A percentile compares a stretch with the other conserved stretches of the same genome.
Conservation (phyloP, 2,113 vertebrate species). For the Hemichromis elongatus region DNA sequence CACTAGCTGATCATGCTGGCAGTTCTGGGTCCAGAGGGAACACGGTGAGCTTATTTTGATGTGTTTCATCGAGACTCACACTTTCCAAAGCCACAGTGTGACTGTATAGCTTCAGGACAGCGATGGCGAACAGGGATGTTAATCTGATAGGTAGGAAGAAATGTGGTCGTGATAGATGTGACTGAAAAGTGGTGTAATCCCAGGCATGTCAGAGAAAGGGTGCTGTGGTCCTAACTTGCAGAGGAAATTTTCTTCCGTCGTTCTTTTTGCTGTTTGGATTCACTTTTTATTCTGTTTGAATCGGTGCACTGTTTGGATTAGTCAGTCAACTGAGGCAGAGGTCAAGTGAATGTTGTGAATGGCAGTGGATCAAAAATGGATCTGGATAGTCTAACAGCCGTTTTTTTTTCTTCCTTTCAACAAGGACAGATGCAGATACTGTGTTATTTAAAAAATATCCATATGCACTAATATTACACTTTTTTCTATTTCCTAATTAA, state of each 20-base stretch:
- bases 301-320: neutral
- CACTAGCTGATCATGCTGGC: neutral
- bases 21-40: neutral
- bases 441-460: neutral
- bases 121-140: neutral
- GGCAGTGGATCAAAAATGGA: neutral
- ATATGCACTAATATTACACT: neutral
- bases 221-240: neutral
- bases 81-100: neutral
- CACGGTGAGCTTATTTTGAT: neutral
- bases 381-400: neutral
- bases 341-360: neutral
- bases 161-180: neutral
- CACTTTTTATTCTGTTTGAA: neutral
- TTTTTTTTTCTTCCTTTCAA: neutral
- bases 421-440: neutral
- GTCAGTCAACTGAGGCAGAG: neutral
- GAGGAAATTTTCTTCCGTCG: neutral
- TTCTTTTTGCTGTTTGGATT: neutral
- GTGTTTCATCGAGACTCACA: neutral
- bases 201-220: neutral
- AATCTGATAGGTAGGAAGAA: neutral
- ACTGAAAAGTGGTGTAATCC: neutral
- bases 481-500: neutral
- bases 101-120: neutral